A percentile compares a stretch with the other conserved stretches of the same genome.
Conservation (phyloP, 2,888 invertebrate genomes). For the Myathropa florea region DNA sequence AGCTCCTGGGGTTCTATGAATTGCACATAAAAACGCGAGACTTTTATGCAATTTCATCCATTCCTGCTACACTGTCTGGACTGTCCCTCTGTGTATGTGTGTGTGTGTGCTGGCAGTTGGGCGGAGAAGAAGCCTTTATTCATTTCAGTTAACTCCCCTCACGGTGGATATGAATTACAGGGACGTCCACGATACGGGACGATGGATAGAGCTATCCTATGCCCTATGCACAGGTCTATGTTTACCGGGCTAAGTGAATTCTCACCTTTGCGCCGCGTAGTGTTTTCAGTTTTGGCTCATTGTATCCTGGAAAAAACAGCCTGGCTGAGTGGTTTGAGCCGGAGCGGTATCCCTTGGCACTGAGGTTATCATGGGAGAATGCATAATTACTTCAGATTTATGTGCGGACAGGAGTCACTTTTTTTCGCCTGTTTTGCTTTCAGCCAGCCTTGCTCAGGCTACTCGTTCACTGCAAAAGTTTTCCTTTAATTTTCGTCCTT, state of each 20-base stretch:
- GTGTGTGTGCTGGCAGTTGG: neutral
- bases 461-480: slow-evolving; percentile 8
- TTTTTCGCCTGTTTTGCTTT: slow-evolving; percentile 1
- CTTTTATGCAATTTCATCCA: slow-evolving; percentile 54
- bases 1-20: slow-evolving; percentile 52
- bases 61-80: neutral
- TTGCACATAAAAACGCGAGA: slow-evolving; percentile 49
- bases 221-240: neutral
- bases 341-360: slow-evolving; percentile 17
- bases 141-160: slow-evolving; percentile 4
- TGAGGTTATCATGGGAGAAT: slow-evolving; percentile 38
- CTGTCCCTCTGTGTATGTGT: neutral
- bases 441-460: neutral
- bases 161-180: slow-evolving; percentile 34
- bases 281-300: slow-evolving; percentile 50
- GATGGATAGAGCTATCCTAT: neutral
- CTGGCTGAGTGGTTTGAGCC: neutral
- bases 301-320: slow-evolving; percentile 12
- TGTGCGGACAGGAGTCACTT: slow-evolving; percentile 4
- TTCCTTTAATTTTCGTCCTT: slow-evolving; percentile 19
- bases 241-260: slow-evolving; percentile 57
- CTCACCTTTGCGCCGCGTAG: slow-evolving; percentile 45
- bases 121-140: slow-evolving; percentile 3
- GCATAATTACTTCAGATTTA: slow-evolving; percentile 63
- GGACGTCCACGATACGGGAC: slow-evolving; percentile 11